Evolutionary conservation across 2,888 invertebrate species (phyloP).

Genomic region (Aquatica leii): DNA sequence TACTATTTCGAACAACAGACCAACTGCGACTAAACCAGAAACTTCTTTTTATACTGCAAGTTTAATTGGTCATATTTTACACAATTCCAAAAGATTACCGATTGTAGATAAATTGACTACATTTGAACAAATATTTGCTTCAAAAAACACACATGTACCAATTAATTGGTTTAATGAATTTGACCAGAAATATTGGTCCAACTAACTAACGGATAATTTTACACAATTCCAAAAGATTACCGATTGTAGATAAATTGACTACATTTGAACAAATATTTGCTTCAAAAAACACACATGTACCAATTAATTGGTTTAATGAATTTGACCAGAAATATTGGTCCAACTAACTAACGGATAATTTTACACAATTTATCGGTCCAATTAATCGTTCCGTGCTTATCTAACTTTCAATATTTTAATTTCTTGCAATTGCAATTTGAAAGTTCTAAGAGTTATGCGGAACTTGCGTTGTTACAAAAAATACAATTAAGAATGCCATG

Average conservation of each 20-base stretch:
- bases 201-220: neutral
- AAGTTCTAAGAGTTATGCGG: no score
- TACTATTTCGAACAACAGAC: neutral
- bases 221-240: neutral
- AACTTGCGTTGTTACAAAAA: no score
- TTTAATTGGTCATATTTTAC: neutral
- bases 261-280: neutral
- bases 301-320: no score
- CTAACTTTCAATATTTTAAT: no score
- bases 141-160: neutral
- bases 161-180: neutral
- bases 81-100: neutral
- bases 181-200: neutral
- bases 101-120: neutral
- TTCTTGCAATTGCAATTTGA: no score
- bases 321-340: no score
- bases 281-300: neutral
- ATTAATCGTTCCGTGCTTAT: neutral
- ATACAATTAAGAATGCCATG: no score
- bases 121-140: neutral
- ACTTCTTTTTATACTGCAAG: neutral
- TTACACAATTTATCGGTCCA: neutral
- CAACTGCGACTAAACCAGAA: neutral
- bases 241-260: neutral
- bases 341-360: neutral